Evolutionary conservation across 1,140 invertebrate species (phyloP), one percentile per base, ranked within the genome.

Genomic region (Neodiprion pinetum): DNA sequence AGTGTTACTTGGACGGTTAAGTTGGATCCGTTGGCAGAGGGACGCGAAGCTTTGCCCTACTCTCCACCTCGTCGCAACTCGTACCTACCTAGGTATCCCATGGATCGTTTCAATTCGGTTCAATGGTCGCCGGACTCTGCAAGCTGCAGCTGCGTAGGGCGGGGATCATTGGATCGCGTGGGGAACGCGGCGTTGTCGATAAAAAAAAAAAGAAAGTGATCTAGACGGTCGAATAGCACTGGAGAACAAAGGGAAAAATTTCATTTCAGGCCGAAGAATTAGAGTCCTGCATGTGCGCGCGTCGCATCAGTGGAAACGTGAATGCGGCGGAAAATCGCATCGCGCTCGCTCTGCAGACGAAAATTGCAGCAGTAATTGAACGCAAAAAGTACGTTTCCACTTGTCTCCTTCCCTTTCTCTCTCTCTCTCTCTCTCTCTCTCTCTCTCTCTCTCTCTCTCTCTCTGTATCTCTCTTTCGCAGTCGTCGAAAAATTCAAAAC

Each of bases 191-290:
- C 28, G 28, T 40, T 40, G 28, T 61, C 53, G 53, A 61, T 61
- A 8, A 61, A 61, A 61, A 21, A 21, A 21, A 21, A 21, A 21
- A 21, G 17, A 21, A 61, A 61, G 28, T 17, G 53, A 61, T 61
- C 53, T 14, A 61, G 53, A 61, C n/a, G 53, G 5, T 40, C 53
- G 53, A 61, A 61, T 61, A 40, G 53, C n/a, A 1, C 53, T 4
- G 3, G 53, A 14, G 53, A 61, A 61, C 53, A 61, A 61, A 61
- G 53, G 53, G n/a, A 61, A 61, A 61, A 61, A 61, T 61, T 61
- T 61, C 53, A 61, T 61, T 61, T 61, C 11, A 61, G n/a, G n/a
- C 53, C 53, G n/a, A 61, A 17, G 53, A 61, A 17, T 61, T 14
- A 40, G 28, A 12, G 53, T 61, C 11, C 8, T 61, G 11, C 53